phyloP scores from a whole-genome alignment of 2,113 vertebrate genomes.

The Falcunculus frontatus region DNA sequence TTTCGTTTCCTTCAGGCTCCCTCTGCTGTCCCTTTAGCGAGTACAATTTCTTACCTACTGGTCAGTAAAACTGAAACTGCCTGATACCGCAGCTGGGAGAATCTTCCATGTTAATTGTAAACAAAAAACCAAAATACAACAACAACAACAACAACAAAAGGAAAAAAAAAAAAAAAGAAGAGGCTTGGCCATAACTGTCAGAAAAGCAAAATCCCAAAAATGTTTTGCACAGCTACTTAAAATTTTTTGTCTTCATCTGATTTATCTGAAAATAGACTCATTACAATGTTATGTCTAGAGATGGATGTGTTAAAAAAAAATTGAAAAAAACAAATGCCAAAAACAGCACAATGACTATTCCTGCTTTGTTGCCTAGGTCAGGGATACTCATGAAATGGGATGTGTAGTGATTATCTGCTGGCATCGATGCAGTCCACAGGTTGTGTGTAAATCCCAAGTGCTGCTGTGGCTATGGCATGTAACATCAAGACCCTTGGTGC shows the following conservation, averaged over 20 bases:
- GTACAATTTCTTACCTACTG: not conserved
- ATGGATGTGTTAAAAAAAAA: not conserved
- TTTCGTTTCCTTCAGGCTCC: constrained; percentile 22
- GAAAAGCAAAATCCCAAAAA: not conserved
- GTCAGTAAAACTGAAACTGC: not conserved
- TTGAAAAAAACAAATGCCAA: not conserved
- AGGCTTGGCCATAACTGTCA: not conserved
- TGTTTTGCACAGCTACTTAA: not conserved
- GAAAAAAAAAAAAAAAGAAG: too few relatives aligned
- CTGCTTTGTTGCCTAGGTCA: not conserved
- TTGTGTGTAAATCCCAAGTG: not conserved
- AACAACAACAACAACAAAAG: too few relatives aligned
- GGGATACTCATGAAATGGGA: not conserved
- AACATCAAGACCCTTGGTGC: not conserved
- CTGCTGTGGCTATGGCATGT: not conserved
- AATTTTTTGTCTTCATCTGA: not conserved
- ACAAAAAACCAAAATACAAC: not conserved
- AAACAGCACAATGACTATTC: not conserved
- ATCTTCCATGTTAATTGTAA: not conserved
- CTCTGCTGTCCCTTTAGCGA: not conserved
- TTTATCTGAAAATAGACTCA: not conserved
- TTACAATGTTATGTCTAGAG: not conserved
- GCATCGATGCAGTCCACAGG: not conserved
- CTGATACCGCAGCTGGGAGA: not conserved
- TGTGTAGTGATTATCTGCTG: not conserved